Evolutionary conservation across 1,140 invertebrate species (phyloP).

Genomic region (Drosophila bifasciata): DNA sequence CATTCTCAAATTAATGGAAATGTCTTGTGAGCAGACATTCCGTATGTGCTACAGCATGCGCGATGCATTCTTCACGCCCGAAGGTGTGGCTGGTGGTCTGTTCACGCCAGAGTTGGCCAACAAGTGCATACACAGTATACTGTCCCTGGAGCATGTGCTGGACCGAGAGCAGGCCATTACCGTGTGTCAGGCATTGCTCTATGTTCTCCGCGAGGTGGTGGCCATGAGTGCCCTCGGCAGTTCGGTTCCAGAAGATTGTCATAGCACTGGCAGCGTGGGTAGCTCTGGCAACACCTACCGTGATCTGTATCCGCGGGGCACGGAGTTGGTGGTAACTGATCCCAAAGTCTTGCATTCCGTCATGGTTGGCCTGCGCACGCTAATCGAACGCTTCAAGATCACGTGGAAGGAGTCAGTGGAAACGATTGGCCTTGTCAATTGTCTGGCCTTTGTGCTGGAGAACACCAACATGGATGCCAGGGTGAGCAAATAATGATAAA

Average conservation of each 20-base stretch:
- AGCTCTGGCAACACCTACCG: constrained; percentile 72
- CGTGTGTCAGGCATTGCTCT: constrained; percentile 89
- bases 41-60: constrained; percentile 87
- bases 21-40: constrained; percentile 87
- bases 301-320: constrained; percentile 58
- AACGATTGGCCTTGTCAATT: constrained; percentile 78
- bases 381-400: constrained; percentile 89
- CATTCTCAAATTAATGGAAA: constrained; percentile 87
- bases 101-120: constrained; percentile 86
- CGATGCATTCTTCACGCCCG: constrained; percentile 62
- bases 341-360: constrained; percentile 86
- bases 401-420: constrained; percentile 88
- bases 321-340: constrained; percentile 61
- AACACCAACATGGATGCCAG: constrained; percentile 79
- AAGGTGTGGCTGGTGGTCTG: constrained; percentile 60
- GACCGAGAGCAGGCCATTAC: constrained; percentile 88
- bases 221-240: constrained; percentile 47
- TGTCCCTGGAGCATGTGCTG: constrained; percentile 85
- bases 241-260: constrained; percentile 54
- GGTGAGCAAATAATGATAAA: constrained; percentile 42
- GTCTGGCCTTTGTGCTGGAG: constrained; percentile 83
- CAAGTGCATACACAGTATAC: constrained; percentile 87
- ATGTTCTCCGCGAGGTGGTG: constrained; percentile 87
- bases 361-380: constrained; percentile 86
- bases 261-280: constrained; percentile 83